These are phyloP conservation scores for Chydorus sphaericus DNA, from an alignment of 2,888 invertebrate species.

Conservation along the genomic window DNA sequence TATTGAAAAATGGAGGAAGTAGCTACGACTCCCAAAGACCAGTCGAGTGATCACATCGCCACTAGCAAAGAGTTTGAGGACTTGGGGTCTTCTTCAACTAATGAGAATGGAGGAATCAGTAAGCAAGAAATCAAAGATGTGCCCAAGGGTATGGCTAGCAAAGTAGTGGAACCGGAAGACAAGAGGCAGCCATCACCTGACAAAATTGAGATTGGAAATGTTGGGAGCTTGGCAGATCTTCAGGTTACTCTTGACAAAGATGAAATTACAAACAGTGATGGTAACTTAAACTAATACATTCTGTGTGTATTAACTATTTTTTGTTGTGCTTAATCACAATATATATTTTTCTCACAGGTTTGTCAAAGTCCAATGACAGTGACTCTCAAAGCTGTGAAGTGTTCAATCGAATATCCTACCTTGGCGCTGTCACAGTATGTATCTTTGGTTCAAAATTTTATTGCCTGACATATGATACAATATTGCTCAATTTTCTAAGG, in stretches of 20 bases:
- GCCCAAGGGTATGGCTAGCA: slow-evolving; percentile 31
- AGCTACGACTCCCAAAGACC: not conserved
- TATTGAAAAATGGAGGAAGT: slow-evolving; percentile 9
- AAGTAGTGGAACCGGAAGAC: slow-evolving; percentile 20
- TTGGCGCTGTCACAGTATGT: slow-evolving; percentile 80
- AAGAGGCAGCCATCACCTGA: not conserved
- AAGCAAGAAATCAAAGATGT: not conserved
- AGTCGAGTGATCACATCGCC: slow-evolving; percentile 49
- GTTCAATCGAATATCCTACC: slow-evolving; percentile 82
- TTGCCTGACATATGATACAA: too few relatives aligned
- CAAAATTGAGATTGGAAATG: slow-evolving; percentile 42
- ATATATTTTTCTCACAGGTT: not conserved
- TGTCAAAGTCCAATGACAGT: not conserved
- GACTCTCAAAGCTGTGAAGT: slow-evolving; percentile 63
- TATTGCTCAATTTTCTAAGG: not conserved
- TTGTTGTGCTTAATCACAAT: not conserved
- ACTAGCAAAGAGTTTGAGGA: slow-evolving; percentile 55
- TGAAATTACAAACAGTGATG: slow-evolving; percentile 13
- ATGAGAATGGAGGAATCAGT: too few relatives aligned
- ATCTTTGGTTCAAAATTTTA: not conserved
- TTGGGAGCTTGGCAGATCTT: slow-evolving; percentile 46
- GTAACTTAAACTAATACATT: not conserved
- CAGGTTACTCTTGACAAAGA: slow-evolving; percentile 39
- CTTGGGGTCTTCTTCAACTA: slow-evolving; percentile 26
- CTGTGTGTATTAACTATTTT: not conserved